A percentile compares a stretch with the other conserved stretches of the same genome.
Conservation (phyloP, 2,797 vertebrate species). For the Mormyrus hasselquistii region DNA sequence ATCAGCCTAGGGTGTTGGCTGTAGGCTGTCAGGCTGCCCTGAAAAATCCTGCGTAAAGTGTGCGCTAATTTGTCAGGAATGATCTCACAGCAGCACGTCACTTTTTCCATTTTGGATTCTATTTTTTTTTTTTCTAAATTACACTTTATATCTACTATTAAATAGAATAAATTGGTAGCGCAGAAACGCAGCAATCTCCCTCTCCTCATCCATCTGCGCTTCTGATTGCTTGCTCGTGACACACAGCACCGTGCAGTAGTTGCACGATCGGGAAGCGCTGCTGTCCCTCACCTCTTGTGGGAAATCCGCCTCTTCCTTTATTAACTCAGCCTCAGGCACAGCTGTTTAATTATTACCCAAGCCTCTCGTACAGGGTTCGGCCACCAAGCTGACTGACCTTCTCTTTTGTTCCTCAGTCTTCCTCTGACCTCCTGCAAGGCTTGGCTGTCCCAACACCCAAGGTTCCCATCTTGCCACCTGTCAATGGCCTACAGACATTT, state of each 20-base stretch:
- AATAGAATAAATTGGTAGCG: not conserved
- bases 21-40: conserved; percentile 9
- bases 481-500: conserved; percentile 46
- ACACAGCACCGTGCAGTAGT: not conserved
- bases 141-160: not conserved
- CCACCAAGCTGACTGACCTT: not conserved
- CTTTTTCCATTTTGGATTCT: not conserved
- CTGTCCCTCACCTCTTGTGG: not conserved
- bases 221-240: not conserved
- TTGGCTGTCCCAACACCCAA: conserved; percentile 66
- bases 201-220: not conserved
- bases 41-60: not conserved
- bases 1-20: not conserved
- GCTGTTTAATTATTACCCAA: not conserved
- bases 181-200: not conserved
- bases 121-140: not conserved
- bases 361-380: not conserved
- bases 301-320: not conserved
- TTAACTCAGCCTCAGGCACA: not conserved
- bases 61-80: not conserved
- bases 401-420: conserved; percentile 38
- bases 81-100: not conserved
- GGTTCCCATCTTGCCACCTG: conserved; percentile 54
- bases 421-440: conserved; percentile 53
- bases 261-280: not conserved